Base-by-base conservation (phyloP, 2,888 invertebrate species). In the Stenichneumon culpator region DNA sequence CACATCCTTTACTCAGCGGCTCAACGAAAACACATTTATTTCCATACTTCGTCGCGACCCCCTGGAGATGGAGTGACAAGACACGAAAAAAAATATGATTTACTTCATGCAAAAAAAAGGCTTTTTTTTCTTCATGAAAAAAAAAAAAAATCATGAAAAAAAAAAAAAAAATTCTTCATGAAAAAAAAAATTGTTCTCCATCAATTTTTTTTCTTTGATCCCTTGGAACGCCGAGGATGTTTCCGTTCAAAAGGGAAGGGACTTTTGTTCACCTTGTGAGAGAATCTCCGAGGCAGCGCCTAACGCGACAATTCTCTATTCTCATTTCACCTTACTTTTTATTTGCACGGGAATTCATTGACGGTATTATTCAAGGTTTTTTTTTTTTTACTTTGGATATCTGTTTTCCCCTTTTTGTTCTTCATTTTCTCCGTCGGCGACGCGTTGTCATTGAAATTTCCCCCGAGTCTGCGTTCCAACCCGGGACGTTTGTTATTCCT, bases 21-120 rank as follows among this genome's bases (percentile, higher is more conserved):
- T 81, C 81, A 73, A 81, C 68, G 69, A 54, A 82, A 82, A 82
- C 82, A 82, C 82, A 82, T 85, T 85, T 85, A 85, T 85, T 79
- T 85, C 82, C 82, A 82, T 84, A 84, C 78, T 79, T 50, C 74
- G 69, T 52, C 65, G 82, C 82, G 69, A 74, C 72, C 44, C 44
- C 22, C 84, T 82, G 65, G 69, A 81, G 78, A 78, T 47, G 54
- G 54, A 78, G 70, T 16, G 69, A 47, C 39, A 39, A 52, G 28
- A 16, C 14, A n/a, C 47, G 78, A 79, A 32, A 28, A 73, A 57
- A 75, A 74, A 82, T 82, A 79, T 82, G 84, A 84, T 84, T 84
- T 79, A 82, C 79, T 9, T 54, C 54, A 6, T 7, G n/a, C 19
- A n/a, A 7, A 52, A 52, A n/a, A 52, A 52, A 19, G 19, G 3